Percentiles rank a stretch among this genome's conserved stretches.
phyloP scores from a whole-genome alignment of 2,797 vertebrate species.

The Synanceia verrucosa region DNA sequence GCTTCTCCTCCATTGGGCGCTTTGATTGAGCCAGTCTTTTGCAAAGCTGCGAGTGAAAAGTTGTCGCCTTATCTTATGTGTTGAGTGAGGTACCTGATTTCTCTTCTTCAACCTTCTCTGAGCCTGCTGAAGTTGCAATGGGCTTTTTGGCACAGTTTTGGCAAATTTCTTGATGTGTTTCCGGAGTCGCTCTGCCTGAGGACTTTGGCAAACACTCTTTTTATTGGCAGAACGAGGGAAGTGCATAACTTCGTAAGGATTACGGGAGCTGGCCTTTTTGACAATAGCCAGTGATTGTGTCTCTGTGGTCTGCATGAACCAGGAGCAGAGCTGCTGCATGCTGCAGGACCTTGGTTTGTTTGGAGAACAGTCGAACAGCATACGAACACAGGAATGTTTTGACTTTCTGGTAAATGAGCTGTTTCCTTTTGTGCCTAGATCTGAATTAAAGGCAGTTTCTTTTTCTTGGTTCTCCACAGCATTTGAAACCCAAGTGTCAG shows the following conservation, averaged over 20 bases:
- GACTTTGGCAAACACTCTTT: conserved; percentile 83
- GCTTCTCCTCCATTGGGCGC: conserved; percentile 29
- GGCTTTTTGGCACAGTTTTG: conserved; percentile 91
- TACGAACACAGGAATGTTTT: conserved; percentile 85
- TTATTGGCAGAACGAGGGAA: conserved; percentile 85
- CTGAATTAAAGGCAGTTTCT: conserved; percentile 44
- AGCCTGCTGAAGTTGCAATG: conserved; percentile 84
- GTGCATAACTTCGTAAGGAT: conserved; percentile 88
- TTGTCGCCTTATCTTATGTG: conserved; percentile 69
- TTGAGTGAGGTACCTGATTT: conserved; percentile 58
- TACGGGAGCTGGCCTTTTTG: conserved; percentile 91
- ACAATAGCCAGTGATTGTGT: conserved; percentile 94
- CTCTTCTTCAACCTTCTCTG: conserved; percentile 80
- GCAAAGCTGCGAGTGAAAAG: conserved; percentile 51
- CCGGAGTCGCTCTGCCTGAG: conserved; percentile 87
- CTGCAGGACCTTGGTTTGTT: conserved; percentile 84
- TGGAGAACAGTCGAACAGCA: conserved; percentile 88
- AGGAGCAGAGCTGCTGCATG: conserved; percentile 91
- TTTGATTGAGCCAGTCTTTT: conserved; percentile 1
- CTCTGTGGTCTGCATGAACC: conserved; percentile 99
- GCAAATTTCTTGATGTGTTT: conserved; percentile 98
- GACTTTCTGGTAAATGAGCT: conserved; percentile 66
- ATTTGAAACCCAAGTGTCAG: conserved; percentile 91
- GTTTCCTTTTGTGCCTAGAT: conserved; percentile 53
- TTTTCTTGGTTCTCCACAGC: conserved; percentile 73